phyloP scores from a whole-genome alignment of 1,140 invertebrate species.

The Drosophila simulans region DNA sequence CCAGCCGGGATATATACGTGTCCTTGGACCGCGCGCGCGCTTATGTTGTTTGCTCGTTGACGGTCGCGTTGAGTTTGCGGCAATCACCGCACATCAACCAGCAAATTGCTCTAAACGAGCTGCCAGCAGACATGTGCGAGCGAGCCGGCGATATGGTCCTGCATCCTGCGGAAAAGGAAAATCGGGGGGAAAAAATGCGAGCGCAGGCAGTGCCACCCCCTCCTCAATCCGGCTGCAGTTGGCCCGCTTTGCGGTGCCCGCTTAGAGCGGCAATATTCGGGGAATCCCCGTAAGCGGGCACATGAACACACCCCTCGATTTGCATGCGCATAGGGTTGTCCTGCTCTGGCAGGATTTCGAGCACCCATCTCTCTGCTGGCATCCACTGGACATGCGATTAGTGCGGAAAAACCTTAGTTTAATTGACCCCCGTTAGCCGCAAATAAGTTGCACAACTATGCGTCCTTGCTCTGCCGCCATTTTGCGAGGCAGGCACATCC shows the following conservation, averaged over 20 bases:
- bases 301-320: conserved; percentile 67
- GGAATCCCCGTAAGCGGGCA: conserved; percentile 8
- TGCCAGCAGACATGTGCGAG: conserved; percentile 25
- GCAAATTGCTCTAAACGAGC: conserved; percentile 82
- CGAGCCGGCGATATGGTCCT: conserved; percentile 29
- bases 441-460: conserved; percentile 65
- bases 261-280: conserved; percentile 37
- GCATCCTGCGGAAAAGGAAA: background rate
- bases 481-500: conserved; percentile 13
- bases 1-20: conserved; percentile 1
- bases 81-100: conserved; percentile 84
- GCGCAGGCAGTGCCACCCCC: background rate
- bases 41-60: conserved; percentile 84
- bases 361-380: conserved; percentile 28
- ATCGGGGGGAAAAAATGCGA: background rate
- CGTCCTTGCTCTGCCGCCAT: conserved; percentile 24
- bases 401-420: conserved; percentile 27
- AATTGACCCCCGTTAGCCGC: conserved; percentile 67
- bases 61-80: conserved; percentile 83
- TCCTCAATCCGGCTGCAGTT: conserved; percentile 24
- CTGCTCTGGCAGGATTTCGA: conserved; percentile 38
- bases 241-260: conserved; percentile 32
- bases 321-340: conserved; percentile 73
- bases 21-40: conserved; percentile 51
- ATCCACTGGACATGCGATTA: conserved; percentile 35